A percentile compares a stretch with the other conserved stretches of the same genome.
Evolutionary conservation across 2,797 vertebrate species (phyloP).

Genomic region (Cuniculus paca): DNA sequence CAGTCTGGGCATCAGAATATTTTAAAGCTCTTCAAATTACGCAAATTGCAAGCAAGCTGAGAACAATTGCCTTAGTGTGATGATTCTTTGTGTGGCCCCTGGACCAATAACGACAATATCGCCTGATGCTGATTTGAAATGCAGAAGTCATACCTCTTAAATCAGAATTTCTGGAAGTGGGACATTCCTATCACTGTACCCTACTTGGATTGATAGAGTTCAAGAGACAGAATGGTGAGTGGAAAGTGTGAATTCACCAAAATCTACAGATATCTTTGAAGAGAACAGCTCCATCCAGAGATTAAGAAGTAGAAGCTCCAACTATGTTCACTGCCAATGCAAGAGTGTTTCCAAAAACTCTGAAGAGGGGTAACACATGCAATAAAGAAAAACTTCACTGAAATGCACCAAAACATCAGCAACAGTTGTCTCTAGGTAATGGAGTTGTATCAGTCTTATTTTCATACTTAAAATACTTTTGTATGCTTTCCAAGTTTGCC

Average conservation of each 20-base stretch:
- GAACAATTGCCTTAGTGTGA: not conserved
- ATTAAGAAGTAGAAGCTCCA: not conserved
- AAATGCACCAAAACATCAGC: not conserved
- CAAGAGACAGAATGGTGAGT: not conserved
- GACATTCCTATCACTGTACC: too few species aligned
- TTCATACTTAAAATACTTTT: not conserved
- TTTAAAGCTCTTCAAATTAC: conserved; percentile 50
- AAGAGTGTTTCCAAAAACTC: not conserved
- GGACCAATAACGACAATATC: not conserved
- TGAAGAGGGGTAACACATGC: not conserved
- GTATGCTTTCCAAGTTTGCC: not conserved
- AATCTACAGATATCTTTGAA: not conserved
- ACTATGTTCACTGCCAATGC: not conserved
- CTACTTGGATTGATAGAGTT: not conserved
- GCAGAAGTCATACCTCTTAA: not conserved
- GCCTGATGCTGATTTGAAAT: not conserved
- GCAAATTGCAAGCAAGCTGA: not conserved
- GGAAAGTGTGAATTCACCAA: not conserved
- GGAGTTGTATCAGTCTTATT: not conserved
- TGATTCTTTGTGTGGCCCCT: not conserved
- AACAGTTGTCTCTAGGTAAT: not conserved
- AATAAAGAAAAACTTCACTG: not conserved
- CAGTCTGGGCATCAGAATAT: not conserved
- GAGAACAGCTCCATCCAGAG: not conserved
- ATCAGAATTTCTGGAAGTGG: not conserved